A percentile compares a stretch with the other conserved stretches of the same genome.
Evolutionary conservation across 2,113 vertebrate species (phyloP).

Genomic region (Bothrops jararaca): DNA sequence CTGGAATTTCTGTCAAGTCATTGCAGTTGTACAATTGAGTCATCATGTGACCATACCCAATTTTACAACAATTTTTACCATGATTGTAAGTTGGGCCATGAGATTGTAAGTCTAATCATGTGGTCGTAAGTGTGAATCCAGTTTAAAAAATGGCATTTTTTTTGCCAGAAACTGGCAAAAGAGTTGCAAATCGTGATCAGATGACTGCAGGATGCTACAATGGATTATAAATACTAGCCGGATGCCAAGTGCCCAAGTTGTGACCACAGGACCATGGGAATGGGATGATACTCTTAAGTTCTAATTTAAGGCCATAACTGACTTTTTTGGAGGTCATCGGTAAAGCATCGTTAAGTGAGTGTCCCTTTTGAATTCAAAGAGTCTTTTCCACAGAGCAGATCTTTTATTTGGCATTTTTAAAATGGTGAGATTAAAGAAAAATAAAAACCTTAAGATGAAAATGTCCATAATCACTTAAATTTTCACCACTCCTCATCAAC

Average conservation of each 20-base stretch:
- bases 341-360: neutral
- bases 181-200: neutral
- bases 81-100: neutral
- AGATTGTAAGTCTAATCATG: neutral
- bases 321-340: neutral
- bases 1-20: neutral
- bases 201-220: neutral
- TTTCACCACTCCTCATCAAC: neutral
- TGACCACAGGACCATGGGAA: neutral
- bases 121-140: neutral
- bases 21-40: neutral
- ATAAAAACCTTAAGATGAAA: neutral
- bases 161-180: neutral
- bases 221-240: neutral
- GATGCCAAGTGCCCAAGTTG: neutral
- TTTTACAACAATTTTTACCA: no score
- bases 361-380: neutral
- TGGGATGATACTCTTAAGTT: neutral
- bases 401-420: neutral
- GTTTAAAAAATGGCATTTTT: neutral
- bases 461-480: neutral
- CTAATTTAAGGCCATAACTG: neutral
- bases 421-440: neutral
- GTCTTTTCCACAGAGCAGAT: neutral
- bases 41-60: neutral